Evolutionary conservation across 2,113 vertebrate species (phyloP), one percentile per base, ranked within the genome.

Genomic region (Sturnira hondurensis): DNA sequence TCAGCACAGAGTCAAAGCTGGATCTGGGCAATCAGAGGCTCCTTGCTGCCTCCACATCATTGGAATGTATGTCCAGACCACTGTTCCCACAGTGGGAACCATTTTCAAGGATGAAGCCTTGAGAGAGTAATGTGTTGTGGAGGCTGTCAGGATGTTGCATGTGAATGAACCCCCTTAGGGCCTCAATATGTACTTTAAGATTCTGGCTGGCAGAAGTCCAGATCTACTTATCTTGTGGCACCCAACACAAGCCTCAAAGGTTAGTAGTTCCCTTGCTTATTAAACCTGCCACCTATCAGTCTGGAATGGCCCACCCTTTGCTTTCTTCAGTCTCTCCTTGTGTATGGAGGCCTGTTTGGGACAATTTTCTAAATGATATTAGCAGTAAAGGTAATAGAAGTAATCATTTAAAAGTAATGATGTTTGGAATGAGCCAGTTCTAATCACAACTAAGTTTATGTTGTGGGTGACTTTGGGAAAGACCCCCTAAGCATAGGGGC

Each of bases 11-110:
- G 33, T 26, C 36, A 8, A 9, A 19, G 20, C 17, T 33, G 54
- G n/a, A 67, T 28, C 19, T 4, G 0, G 65, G 20, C 33, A n/a
- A 28, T 26, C 17, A 4, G 28, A 28, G 41, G 81, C 56, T 76
- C 26, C 26, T n/a, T 20, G 38, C 16, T 7, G 22, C 15, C 2
- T 43, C 36, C 14, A 2, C n/a, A 2, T 26, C 45, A 15, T 15
- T 14, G 45, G n/a, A 41, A 14, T 2, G 9, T 19, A 41, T 19
- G 1, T 14, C 7, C 38, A 24, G 38, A 22, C 4, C 52, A 50
- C 47, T 15, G 5, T 26, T 50, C 16, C 33, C 22, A 0, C 4
- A 2, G 26, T 0, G 20, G 19, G 52, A 24, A 47, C 19, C 10
- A 20, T 70, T 22, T 43, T 73, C 67, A 11, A 43, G 54, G 15